Percentiles rank a stretch among this genome's conserved stretches.
phyloP scores from a whole-genome alignment of 2,888 invertebrate genomes.

The Diploptera punctata region DNA sequence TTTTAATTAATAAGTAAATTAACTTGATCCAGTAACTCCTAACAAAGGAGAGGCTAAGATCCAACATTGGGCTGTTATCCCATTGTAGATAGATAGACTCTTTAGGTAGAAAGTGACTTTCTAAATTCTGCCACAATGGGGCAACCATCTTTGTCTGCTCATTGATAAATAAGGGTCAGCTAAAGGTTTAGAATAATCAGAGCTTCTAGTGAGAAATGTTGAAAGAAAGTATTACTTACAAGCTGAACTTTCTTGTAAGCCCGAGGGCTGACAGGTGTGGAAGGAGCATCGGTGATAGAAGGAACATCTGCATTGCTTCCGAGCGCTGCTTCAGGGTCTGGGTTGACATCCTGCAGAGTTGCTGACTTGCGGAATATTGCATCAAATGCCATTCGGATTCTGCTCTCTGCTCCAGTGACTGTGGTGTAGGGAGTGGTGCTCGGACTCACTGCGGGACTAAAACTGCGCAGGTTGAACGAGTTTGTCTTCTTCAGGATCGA shows the following conservation, averaged over 20 bases:
- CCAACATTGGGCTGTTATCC: no score
- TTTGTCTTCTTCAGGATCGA: slow-evolving; percentile 95
- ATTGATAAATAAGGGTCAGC: no score
- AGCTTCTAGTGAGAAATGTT: no score
- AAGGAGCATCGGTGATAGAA: slow-evolving; percentile 52
- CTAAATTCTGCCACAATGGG: no score
- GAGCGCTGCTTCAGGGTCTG: slow-evolving; percentile 61
- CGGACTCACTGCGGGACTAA: slow-evolving; percentile 59
- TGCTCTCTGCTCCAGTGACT: slow-evolving; percentile 87
- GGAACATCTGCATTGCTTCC: neutral
- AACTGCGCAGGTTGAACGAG: slow-evolving; percentile 78
- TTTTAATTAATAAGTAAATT: no score
- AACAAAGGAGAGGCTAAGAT: no score
- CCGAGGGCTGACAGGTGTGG: slow-evolving; percentile 68
- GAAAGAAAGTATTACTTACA: no score
- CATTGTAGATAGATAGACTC: no score
- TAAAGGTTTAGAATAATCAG: no score
- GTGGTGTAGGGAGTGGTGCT: slow-evolving; percentile 73
- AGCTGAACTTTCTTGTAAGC: slow-evolving; percentile 88
- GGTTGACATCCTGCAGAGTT: slow-evolving; percentile 82
- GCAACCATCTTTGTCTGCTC: no score
- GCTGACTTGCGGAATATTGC: slow-evolving; percentile 89
- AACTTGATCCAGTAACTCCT: no score
- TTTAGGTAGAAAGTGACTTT: no score
- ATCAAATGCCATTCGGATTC: slow-evolving; percentile 88